Percentiles rank a stretch among this genome's conserved stretches.
phyloP scores from a whole-genome alignment of 2,797 vertebrate species.

The Poeciliopsis turneri region DNA sequence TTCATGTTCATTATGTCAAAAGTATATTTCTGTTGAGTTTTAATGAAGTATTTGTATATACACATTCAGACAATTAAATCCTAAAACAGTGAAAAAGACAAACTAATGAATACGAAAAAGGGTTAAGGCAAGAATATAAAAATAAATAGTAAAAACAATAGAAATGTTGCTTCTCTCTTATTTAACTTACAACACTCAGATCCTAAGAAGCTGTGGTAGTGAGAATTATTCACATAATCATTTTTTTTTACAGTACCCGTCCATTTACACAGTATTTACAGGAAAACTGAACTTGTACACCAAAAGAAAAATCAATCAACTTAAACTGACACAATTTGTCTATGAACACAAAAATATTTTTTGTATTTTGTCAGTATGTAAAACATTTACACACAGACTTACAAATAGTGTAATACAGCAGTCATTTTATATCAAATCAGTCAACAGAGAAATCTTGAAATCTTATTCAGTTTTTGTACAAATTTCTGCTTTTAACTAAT shows the following conservation, averaged over 20 bases:
- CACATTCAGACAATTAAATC: conserved; percentile 38
- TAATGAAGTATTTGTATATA: conserved; percentile 37
- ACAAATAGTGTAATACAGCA: conserved; percentile 65
- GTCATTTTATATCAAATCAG: conserved; percentile 68
- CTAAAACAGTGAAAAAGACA: conserved; percentile 48
- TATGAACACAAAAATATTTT: conserved; percentile 65
- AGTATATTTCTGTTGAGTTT: conserved; percentile 18
- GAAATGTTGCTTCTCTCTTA: conserved; percentile 67
- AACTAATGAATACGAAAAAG: conserved; percentile 64
- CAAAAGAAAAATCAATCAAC: conserved; percentile 49
- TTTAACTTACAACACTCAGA: conserved; percentile 49
- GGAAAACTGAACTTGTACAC: conserved; percentile 49
- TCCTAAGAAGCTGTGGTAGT: conserved; percentile 68
- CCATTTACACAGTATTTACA: conserved; percentile 82
- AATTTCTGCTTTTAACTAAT: conserved; percentile 53
- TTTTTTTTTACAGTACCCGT: conserved; percentile 71
- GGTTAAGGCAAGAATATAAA: conserved; percentile 80
- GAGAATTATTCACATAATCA: conserved; percentile 69
- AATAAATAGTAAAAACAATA: conserved; percentile 74
- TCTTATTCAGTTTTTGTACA: conserved; percentile 59
- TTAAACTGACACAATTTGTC: conserved; percentile 56
- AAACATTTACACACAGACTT: conserved; percentile 74
- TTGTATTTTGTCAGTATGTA: conserved; percentile 70
- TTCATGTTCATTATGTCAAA: conserved; percentile 17
- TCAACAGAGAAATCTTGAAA: conserved; percentile 56